Evolutionary conservation across 2,888 invertebrate genomes (phyloP).

Genomic region (Lasioglossum oenotherae): DNA sequence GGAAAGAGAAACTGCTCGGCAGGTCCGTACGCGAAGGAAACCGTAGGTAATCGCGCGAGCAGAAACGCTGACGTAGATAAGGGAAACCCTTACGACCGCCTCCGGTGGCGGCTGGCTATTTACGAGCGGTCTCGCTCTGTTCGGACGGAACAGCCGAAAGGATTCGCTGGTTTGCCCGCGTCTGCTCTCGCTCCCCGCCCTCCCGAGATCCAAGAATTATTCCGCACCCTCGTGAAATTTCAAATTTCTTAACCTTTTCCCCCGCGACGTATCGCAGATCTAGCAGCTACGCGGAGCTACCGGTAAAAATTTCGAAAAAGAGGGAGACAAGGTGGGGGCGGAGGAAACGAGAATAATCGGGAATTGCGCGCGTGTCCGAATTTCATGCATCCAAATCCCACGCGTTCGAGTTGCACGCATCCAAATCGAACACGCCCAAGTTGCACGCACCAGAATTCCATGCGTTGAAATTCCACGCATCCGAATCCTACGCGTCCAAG

Average conservation of each 20-base stretch:
- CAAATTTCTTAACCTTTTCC: not conserved
- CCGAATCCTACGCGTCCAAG: too few species aligned
- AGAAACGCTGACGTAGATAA: conserved; percentile 73
- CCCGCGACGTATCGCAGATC: not conserved
- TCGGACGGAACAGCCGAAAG: conserved; percentile 56
- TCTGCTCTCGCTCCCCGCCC: conserved; percentile 9
- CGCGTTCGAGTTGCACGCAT: too few species aligned
- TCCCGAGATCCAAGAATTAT: conserved; percentile 37
- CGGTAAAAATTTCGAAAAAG: not conserved
- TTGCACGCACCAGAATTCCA: too few species aligned
- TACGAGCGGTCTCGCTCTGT: conserved; percentile 62
- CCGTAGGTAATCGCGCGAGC: conserved; percentile 71
- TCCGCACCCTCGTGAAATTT: conserved; percentile 35
- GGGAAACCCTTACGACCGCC: conserved; percentile 71
- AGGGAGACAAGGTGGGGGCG: too few species aligned
- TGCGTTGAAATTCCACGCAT: too few species aligned
- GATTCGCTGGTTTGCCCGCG: conserved; percentile 9
- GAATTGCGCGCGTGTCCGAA: not conserved
- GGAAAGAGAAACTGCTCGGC: conserved; percentile 25
- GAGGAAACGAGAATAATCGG: too few species aligned
- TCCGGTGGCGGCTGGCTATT: conserved; percentile 59
- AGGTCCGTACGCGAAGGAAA: conserved; percentile 57
- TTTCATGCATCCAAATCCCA: too few species aligned
- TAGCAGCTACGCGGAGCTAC: not conserved
- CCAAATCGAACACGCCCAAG: too few species aligned